Evolutionary conservation across 1,140 invertebrate species (phyloP).

Genomic region (Polypedilum vanderplanki): DNA sequence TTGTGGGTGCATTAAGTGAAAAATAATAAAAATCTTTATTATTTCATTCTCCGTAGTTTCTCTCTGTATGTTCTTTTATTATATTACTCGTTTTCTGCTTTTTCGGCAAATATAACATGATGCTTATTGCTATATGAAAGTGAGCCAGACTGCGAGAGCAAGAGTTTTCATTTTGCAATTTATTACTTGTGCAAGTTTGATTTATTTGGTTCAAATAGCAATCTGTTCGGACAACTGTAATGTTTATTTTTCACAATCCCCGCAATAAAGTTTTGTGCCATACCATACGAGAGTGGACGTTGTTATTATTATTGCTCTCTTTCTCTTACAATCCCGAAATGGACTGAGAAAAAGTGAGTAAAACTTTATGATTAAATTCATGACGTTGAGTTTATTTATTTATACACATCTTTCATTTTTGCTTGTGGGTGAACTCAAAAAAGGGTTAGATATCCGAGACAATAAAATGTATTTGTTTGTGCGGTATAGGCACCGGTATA

Average conservation of each 20-base stretch:
- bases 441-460: too few relatives aligned
- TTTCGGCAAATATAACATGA: neutral
- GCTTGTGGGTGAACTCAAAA: too few relatives aligned
- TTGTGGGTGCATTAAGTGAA: constrained; percentile 12
- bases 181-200: constrained; percentile 29
- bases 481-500: too few relatives aligned
- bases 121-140: too few relatives aligned
- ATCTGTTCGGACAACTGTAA: constrained; percentile 9
- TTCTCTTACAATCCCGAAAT: too few relatives aligned
- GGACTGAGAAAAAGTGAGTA: neutral
- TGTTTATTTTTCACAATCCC: constrained; percentile 12
- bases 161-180: neutral
- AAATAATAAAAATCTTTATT: constrained; percentile 17
- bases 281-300: neutral
- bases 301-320: too few relatives aligned
- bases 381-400: constrained; percentile 8
- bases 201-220: constrained; percentile 25
- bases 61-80: neutral
- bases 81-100: neutral
- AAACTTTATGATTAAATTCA: constrained; percentile 19
- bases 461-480: too few relatives aligned
- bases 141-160: too few relatives aligned
- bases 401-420: neutral
- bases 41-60: neutral
- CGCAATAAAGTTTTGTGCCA: neutral